A percentile compares a stretch with the other conserved stretches of the same genome.
phyloP scores from a whole-genome alignment of 2,888 invertebrate species.

The Agrochola macilenta region DNA sequence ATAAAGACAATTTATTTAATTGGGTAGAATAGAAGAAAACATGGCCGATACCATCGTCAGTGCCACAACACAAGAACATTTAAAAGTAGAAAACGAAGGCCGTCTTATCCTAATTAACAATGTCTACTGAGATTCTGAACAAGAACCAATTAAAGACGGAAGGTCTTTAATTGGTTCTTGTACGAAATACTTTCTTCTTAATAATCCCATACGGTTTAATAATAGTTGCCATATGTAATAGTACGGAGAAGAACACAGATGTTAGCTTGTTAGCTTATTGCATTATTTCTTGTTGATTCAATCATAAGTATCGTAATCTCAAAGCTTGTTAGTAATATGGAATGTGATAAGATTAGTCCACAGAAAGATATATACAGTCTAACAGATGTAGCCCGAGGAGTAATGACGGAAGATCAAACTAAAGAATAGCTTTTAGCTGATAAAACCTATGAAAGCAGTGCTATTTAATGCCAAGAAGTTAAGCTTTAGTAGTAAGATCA shows the following conservation, averaged over 20 bases:
- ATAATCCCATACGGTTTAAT: slow-evolving; percentile 11
- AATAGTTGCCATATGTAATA: not conserved
- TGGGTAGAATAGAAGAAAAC: slow-evolving; percentile 44
- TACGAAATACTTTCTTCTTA: slow-evolving; percentile 31
- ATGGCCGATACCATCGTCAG: slow-evolving; percentile 12
- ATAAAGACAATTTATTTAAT: slow-evolving; percentile 59
- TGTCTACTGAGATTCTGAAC: slow-evolving; percentile 45
- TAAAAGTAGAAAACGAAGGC: slow-evolving; percentile 49
- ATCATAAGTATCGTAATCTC: slow-evolving; percentile 8
- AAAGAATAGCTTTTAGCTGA: not conserved
- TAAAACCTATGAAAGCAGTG: not conserved
- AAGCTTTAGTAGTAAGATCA: not conserved
- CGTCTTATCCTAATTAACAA: slow-evolving; percentile 46
- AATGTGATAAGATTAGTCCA: slow-evolving; percentile 32
- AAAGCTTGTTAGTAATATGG: slow-evolving; percentile 36
- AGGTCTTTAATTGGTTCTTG: too few relatives aligned
- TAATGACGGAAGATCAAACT: not conserved
- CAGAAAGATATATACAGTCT: slow-evolving; percentile 11
- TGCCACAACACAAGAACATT: slow-evolving; percentile 16
- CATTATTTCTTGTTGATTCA: not conserved
- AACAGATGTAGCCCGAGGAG: slow-evolving; percentile 35
- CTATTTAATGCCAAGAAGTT: not conserved
- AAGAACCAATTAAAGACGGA: slow-evolving; percentile 24
- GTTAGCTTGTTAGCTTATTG: not conserved
- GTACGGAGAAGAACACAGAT: slow-evolving; percentile 10